Percentiles rank a stretch among this genome's conserved stretches.
Conservation (phyloP, 2,888 invertebrate species). For the Athripsodes cinereus region DNA sequence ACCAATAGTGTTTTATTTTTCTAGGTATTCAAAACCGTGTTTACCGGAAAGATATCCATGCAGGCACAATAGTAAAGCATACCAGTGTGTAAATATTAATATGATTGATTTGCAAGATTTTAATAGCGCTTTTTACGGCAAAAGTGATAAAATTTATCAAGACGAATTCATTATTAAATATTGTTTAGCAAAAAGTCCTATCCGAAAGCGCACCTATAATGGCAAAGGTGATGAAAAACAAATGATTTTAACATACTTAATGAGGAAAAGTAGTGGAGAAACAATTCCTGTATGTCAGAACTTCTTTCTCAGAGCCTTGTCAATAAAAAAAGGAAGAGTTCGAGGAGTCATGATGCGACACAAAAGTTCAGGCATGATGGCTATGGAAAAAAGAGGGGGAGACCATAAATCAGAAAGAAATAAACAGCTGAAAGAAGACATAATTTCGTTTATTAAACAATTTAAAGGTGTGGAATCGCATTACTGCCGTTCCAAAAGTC, state of each 20-base stretch:
- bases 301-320: constrained; percentile 5
- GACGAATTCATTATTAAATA: too few species aligned
- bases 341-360: constrained; percentile 7
- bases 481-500: too few species aligned
- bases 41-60: too few species aligned
- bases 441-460: constrained; percentile 7
- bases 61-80: too few species aligned
- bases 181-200: too few species aligned
- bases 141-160: too few species aligned
- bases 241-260: constrained; percentile 4
- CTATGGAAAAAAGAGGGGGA: constrained; percentile 13
- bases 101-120: too few species aligned
- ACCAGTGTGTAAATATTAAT: too few species aligned
- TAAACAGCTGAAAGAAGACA: neutral
- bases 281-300: constrained; percentile 6
- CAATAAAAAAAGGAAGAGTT: constrained; percentile 6
- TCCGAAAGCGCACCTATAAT: too few species aligned
- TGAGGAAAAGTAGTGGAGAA: constrained; percentile 2
- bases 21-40: too few species aligned
- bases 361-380: constrained; percentile 3
- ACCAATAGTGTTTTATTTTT: too few species aligned
- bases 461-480: constrained; percentile 2
- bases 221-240: constrained; percentile 4
- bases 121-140: too few species aligned
- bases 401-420: constrained; percentile 10